phyloP scores from a whole-genome alignment of 2,888 invertebrate species.

The Orthosia gothica region DNA sequence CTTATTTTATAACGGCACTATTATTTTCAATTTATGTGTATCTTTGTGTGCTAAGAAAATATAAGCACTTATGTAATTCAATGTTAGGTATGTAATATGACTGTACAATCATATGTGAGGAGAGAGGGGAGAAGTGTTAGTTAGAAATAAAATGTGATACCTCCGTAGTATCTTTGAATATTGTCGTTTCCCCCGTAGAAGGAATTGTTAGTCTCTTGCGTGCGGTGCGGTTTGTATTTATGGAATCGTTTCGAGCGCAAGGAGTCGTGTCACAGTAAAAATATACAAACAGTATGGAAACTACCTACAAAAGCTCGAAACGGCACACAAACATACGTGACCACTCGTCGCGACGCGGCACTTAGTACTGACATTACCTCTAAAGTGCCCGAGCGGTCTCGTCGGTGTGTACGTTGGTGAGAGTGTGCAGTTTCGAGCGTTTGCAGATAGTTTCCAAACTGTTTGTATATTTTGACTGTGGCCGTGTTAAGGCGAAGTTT shows the following conservation, averaged over 20 bases:
- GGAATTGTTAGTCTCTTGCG: conserved; percentile 71
- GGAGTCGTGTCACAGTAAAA: no score
- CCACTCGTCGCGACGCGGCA: no score
- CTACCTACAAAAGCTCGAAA: no score
- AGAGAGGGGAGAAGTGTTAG: conserved; percentile 64
- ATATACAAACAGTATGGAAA: no score
- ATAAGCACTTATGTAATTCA: conserved; percentile 73
- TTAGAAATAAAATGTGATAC: conserved; percentile 83
- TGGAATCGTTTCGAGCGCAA: conserved; percentile 42
- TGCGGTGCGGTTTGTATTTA: conserved; percentile 58
- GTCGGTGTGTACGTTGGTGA: no score
- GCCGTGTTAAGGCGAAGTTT: conserved; percentile 55
- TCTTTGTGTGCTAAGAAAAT: conserved; percentile 74
- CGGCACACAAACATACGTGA: no score
- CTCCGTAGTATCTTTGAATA: conserved; percentile 77
- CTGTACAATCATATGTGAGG: conserved; percentile 68
- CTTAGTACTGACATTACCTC: no score
- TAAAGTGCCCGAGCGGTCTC: no score
- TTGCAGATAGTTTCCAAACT: no score
- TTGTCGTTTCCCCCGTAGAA: conserved; percentile 75
- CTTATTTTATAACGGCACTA: conserved; percentile 83
- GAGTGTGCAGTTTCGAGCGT: no score
- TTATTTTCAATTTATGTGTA: conserved; percentile 74
- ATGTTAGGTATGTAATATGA: conserved; percentile 75
- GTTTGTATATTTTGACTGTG: no score